phyloP scores from a whole-genome alignment of 1,140 invertebrate genomes.

The Polyergus mexicanus region DNA sequence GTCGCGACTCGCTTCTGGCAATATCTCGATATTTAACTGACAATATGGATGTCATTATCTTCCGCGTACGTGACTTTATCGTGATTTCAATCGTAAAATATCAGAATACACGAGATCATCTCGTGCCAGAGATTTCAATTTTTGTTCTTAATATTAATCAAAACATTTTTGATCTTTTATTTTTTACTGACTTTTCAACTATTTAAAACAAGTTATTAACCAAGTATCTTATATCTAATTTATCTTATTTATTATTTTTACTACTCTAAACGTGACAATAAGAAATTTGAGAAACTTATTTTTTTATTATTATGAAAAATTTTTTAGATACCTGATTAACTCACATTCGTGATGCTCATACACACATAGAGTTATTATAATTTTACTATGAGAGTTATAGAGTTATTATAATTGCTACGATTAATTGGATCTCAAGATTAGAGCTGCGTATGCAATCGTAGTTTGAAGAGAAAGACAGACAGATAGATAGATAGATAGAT shows the following conservation, averaged over 20 bases:
- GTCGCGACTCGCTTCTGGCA: conserved; percentile 18
- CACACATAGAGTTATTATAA: background rate
- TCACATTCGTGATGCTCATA: background rate
- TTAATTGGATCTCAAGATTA: background rate
- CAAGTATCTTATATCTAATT: background rate
- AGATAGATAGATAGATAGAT: no score
- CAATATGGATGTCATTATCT: conserved; percentile 48
- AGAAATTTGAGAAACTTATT: background rate
- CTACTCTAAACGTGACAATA: background rate
- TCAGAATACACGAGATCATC: background rate
- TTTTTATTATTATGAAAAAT: background rate
- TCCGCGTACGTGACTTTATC: background rate
- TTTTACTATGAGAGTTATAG: no score
- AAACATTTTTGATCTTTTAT: background rate
- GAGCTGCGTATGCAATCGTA: background rate
- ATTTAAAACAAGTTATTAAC: background rate
- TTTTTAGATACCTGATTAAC: background rate
- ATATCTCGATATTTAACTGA: conserved; percentile 28
- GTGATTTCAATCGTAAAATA: background rate
- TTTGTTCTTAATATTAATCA: background rate
- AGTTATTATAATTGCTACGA: background rate
- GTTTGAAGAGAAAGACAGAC: background rate
- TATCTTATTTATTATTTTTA: background rate
- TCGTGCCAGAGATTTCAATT: background rate
- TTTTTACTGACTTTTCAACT: conserved; percentile 2